These are phyloP conservation scores for Acromyrmex charruanus DNA, from an alignment of 1,140 invertebrate species.

Conservation along the genomic window DNA sequence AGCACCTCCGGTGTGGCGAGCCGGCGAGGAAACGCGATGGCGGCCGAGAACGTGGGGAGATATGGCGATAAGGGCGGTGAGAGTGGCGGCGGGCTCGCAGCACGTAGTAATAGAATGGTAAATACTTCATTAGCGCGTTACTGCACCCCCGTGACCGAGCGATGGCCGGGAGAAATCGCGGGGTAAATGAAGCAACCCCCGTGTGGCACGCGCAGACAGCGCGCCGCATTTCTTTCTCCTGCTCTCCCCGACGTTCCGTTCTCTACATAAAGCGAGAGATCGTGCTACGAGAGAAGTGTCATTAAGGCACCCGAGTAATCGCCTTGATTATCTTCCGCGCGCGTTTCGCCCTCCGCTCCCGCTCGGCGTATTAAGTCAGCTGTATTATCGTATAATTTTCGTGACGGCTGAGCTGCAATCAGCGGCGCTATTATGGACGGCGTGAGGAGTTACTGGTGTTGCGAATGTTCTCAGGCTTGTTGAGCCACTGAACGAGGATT, in stretches of 20 bases:
- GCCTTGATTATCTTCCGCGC: slow-evolving; percentile 1
- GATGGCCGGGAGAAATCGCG: slow-evolving; percentile 66
- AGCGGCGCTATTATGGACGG: slow-evolving; percentile 31
- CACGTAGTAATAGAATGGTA: slow-evolving; percentile 77
- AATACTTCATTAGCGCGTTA: slow-evolving; percentile 78
- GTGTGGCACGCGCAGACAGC: background rate
- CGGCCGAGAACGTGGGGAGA: background rate
- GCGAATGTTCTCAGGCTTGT: background rate
- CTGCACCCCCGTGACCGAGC: slow-evolving; percentile 65
- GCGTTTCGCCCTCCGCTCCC: background rate
- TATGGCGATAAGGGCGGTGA: slow-evolving; percentile 47
- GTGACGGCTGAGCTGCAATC: slow-evolving; percentile 25
- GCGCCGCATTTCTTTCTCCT: background rate
- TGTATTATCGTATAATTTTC: slow-evolving; percentile 40
- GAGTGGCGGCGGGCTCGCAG: slow-evolving; percentile 46
- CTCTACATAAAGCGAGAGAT: background rate
- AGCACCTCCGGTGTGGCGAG: background rate
- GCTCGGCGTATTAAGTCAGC: slow-evolving; percentile 19
- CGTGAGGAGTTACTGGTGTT: background rate
- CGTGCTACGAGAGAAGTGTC: slow-evolving; percentile 11
- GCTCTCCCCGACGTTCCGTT: background rate
- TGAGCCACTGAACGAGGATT: slow-evolving; percentile 2
- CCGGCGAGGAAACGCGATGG: background rate
- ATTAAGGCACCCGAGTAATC: slow-evolving; percentile 38
- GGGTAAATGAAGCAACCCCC: slow-evolving; percentile 60